A percentile compares a stretch with the other conserved stretches of the same genome.
These are phyloP conservation scores for Albula goreensis DNA, from an alignment of 2,113 vertebrate species.

Conservation along the genomic window DNA sequence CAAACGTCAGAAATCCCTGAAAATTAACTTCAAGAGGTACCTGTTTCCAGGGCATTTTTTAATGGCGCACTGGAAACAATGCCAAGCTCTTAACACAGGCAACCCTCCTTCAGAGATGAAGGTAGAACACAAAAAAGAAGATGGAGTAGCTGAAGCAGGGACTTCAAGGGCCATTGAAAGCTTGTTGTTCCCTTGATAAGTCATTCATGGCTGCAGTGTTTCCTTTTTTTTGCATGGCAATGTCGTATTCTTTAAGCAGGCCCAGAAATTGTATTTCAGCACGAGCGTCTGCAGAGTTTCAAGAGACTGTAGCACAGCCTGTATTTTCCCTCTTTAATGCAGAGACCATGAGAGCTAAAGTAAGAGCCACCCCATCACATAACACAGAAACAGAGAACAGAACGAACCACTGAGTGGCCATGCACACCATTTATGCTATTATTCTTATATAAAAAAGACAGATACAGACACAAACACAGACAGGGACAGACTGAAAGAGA, in stretches of 20 bases:
- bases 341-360: too few species aligned
- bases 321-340: too few species aligned
- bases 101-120: too few species aligned
- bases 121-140: too few species aligned
- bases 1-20: not conserved
- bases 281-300: not conserved
- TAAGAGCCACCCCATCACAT: not conserved
- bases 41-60: not conserved
- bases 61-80: not conserved
- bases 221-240: not conserved
- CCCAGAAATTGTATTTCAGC: not conserved
- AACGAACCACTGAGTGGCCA: not conserved
- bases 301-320: too few species aligned
- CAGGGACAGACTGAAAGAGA: not conserved
- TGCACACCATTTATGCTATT: not conserved
- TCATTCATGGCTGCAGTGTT: not conserved
- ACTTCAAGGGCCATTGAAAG: not conserved
- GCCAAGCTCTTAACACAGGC: not conserved
- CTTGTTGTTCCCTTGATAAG: not conserved
- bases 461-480: slow-evolving; percentile 43
- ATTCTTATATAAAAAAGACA: too few species aligned
- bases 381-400: not conserved
- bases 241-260: not conserved
- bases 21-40: not conserved
- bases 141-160: not conserved